phyloP scores from a whole-genome alignment of 2,797 vertebrate species.

The Pitangus sulphuratus region DNA sequence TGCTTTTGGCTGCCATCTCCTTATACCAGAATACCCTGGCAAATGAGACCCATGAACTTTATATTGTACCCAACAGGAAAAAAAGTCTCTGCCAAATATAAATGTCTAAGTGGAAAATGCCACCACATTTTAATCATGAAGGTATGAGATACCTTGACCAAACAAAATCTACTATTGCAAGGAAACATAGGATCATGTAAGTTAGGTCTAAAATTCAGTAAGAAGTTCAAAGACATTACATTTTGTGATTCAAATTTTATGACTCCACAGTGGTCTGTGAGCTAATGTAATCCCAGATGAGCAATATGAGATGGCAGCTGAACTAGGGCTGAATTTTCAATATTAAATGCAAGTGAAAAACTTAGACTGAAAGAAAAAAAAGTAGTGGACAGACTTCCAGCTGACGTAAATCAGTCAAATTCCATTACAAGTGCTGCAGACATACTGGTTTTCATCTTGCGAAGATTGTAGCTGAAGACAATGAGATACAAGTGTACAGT shows the following conservation, averaged over 20 bases:
- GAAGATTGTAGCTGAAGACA: background rate
- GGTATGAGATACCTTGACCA: background rate
- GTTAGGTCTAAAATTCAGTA: background rate
- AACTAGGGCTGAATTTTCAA: background rate
- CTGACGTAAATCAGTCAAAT: background rate
- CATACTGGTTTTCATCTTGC: background rate
- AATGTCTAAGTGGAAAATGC: background rate
- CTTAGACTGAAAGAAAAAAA: background rate
- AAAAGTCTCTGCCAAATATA: background rate
- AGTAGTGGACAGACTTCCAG: background rate
- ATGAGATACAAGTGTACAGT: background rate
- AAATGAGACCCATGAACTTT: background rate
- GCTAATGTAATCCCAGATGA: background rate
- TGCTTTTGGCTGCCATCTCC: background rate
- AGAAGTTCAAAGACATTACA: background rate
- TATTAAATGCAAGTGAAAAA: background rate
- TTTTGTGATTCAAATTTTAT: background rate
- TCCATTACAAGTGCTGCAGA: background rate
- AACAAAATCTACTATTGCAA: background rate
- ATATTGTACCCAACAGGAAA: background rate
- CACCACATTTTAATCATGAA: background rate
- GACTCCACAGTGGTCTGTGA: background rate
- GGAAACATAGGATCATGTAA: background rate
- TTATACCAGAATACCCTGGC: background rate
- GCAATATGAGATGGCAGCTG: background rate